Conservation (phyloP, 2,113 vertebrate species). For the Trichechus manatus region DNA sequence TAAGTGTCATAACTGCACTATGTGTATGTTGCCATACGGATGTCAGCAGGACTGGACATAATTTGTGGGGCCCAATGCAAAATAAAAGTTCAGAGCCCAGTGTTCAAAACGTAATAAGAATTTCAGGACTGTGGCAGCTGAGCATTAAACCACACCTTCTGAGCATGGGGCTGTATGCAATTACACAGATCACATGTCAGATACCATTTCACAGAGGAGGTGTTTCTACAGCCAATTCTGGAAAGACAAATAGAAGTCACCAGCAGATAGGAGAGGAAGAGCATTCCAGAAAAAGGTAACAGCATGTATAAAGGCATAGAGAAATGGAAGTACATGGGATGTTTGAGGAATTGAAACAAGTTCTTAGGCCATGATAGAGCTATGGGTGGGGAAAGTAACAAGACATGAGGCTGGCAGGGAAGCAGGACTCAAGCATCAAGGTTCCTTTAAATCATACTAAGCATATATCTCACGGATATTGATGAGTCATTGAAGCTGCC, state of each 20-base stretch:
- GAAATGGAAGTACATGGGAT: no score
- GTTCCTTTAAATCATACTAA: not conserved
- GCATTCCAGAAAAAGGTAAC: not conserved
- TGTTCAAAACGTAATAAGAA: not conserved
- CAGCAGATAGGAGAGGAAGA: not conserved
- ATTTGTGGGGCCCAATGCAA: not conserved
- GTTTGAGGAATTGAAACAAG: not conserved
- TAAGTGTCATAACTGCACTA: accelerated
- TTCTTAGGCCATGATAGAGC: not conserved
- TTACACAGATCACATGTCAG: not conserved
- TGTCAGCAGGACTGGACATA: not conserved
- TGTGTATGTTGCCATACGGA: not conserved
- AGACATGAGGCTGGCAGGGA: not conserved
- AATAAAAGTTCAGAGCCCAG: not conserved
- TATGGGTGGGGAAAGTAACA: not conserved
- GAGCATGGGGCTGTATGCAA: not conserved
- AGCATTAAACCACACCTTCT: not conserved
- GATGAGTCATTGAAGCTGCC: not conserved
- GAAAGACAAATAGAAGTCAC: not conserved
- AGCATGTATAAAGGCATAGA: not conserved
- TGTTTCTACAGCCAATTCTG: accelerated
- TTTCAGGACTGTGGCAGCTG: not conserved
- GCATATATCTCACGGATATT: not conserved
- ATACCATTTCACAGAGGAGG: not conserved
- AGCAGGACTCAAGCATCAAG: not conserved